Conservation (phyloP, 1,140 invertebrate species). For the Marisa cornuarietis region DNA sequence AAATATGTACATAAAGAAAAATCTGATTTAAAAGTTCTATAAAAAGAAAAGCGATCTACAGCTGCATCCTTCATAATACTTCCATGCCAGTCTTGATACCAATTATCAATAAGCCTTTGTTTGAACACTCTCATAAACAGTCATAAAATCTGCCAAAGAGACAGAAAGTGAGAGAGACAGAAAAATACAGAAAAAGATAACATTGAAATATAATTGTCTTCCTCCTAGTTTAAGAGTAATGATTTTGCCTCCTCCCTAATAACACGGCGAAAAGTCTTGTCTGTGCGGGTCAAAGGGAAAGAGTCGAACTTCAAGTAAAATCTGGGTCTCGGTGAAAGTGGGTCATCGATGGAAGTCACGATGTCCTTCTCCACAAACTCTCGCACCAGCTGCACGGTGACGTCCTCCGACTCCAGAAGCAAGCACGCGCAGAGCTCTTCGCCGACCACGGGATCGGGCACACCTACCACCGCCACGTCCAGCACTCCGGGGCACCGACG, state of each 20-base stretch:
- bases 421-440: constrained; percentile 14
- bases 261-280: not conserved
- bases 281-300: not conserved
- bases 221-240: not conserved
- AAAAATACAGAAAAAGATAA: no score
- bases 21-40: no score
- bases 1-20: no score
- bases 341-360: not conserved
- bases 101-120: no score
- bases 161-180: no score
- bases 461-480: not conserved
- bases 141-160: no score
- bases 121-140: no score
- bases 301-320: constrained; percentile 10
- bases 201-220: no score
- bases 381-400: not conserved
- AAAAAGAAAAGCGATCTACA: no score
- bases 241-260: not conserved
- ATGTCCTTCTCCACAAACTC: constrained; percentile 3
- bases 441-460: constrained; percentile 5
- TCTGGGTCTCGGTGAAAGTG: constrained; percentile 3
- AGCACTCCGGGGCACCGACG: not conserved
- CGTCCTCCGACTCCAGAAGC: not conserved
- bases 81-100: no score
- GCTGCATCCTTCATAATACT: no score